phyloP scores from a whole-genome alignment of 2,797 vertebrate genomes.

The Todus mexicanus region DNA sequence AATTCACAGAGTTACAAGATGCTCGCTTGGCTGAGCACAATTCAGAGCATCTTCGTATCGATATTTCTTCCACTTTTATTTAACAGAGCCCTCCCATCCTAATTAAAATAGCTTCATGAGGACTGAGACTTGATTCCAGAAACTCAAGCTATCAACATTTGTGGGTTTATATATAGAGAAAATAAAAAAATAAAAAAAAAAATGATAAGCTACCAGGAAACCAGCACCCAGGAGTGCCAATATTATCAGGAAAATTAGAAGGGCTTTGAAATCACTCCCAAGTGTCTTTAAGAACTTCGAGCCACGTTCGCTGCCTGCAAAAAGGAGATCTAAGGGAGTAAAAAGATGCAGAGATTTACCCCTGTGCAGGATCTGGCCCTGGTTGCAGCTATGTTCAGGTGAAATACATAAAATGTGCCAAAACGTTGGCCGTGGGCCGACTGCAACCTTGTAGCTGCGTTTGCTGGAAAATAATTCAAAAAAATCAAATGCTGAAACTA shows the following conservation, averaged over 20 bases:
- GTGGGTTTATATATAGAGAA: neutral
- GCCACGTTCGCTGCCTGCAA: neutral
- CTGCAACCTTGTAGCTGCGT: neutral
- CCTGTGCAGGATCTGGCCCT: neutral
- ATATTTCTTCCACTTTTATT: constrained; percentile 40
- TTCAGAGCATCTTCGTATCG: neutral
- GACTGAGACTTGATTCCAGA: constrained; percentile 34
- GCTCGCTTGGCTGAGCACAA: neutral
- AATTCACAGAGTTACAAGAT: neutral
- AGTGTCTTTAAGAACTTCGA: constrained; percentile 27
- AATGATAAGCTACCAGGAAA: constrained; percentile 14
- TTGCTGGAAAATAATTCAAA: neutral
- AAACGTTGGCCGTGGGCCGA: neutral
- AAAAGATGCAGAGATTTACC: neutral
- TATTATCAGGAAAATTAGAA: constrained; percentile 52
- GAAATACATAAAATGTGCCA: neutral
- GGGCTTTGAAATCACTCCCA: neutral
- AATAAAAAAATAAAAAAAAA: neutral
- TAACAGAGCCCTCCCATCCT: constrained; percentile 53
- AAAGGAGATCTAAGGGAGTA: neutral
- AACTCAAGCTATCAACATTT: constrained; percentile 6
- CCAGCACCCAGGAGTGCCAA: constrained; percentile 18
- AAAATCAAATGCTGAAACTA: neutral
- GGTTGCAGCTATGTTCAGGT: neutral
- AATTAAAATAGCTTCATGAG: constrained; percentile 52